A percentile compares a stretch with the other conserved stretches of the same genome.
Conservation (phyloP, 2,888 invertebrate species). For the Fabriciana adippe region DNA sequence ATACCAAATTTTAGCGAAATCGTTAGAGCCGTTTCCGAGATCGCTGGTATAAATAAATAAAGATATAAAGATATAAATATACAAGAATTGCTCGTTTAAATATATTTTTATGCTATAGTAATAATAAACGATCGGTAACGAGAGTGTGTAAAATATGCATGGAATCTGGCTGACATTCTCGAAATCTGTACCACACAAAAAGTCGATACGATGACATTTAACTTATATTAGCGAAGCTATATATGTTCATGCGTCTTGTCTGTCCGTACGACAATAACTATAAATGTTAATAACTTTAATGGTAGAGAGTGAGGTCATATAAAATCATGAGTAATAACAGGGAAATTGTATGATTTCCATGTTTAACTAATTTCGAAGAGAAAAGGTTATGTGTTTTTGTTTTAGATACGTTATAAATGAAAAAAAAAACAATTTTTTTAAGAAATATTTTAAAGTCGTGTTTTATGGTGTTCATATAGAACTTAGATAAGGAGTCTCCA, state of each 20-base stretch:
- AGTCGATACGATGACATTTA: constrained; percentile 47
- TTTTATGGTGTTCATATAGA: not conserved
- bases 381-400: constrained; percentile 1
- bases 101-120: too few relatives aligned
- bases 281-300: constrained; percentile 11
- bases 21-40: too few relatives aligned
- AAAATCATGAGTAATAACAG: constrained; percentile 9
- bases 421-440: not conserved
- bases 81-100: too few relatives aligned
- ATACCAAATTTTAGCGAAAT: too few relatives aligned
- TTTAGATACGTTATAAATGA: not conserved
- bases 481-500: too few relatives aligned
- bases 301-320: not conserved
- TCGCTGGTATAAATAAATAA: too few relatives aligned
- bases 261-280: constrained; percentile 17
- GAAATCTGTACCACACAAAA: constrained; percentile 45
- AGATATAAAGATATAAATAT: too few relatives aligned
- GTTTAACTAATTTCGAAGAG: not conserved
- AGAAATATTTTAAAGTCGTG: not conserved
- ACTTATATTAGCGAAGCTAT: not conserved
- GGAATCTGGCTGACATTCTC: constrained; percentile 44
- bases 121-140: not conserved
- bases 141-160: constrained; percentile 22
- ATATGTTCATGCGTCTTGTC: constrained; percentile 4
- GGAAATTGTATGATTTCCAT: constrained; percentile 2